Evolutionary conservation across 2,888 invertebrate genomes (phyloP).

Genomic region (Sphaerophoria rueppellii): DNA sequence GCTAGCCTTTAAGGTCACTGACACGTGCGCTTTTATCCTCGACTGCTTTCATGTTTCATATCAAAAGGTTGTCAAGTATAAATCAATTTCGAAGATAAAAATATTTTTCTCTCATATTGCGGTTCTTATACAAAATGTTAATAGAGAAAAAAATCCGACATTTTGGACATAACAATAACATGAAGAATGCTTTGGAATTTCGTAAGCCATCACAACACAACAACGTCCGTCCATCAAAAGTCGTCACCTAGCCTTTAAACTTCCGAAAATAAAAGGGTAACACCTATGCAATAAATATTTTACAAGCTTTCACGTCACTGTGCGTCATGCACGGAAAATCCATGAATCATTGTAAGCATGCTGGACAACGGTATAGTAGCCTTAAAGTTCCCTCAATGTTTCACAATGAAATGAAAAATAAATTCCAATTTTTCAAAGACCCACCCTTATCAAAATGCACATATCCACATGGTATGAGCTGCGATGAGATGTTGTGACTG

Average conservation of each 20-base stretch:
- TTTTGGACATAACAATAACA: slow-evolving; percentile 10
- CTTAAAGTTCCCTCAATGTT: too few relatives aligned
- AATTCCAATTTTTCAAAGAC: too few relatives aligned
- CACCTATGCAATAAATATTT: slow-evolving; percentile 44
- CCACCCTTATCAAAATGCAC: neutral
- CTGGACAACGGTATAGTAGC: too few relatives aligned
- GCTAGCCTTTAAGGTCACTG: too few relatives aligned
- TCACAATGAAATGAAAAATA: too few relatives aligned
- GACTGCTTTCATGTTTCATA: too few relatives aligned
- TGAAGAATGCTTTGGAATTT: slow-evolving; percentile 8
- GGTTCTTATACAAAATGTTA: neutral
- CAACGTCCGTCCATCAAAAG: too few relatives aligned
- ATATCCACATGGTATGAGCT: neutral
- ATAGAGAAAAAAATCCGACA: slow-evolving; percentile 1
- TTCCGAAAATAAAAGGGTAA: too few relatives aligned
- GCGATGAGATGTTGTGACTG: slow-evolving; percentile 21
- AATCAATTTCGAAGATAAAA: slow-evolving; percentile 7
- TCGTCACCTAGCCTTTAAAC: slow-evolving; percentile 13
- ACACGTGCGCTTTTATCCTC: too few relatives aligned
- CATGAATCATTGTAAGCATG: neutral
- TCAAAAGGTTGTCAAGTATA: too few relatives aligned
- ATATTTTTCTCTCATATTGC: neutral
- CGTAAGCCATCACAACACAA: neutral
- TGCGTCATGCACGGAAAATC: neutral
- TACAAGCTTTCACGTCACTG: slow-evolving; percentile 19